phyloP scores from a whole-genome alignment of 2,113 vertebrate genomes.

The Semnornis frantzii region DNA sequence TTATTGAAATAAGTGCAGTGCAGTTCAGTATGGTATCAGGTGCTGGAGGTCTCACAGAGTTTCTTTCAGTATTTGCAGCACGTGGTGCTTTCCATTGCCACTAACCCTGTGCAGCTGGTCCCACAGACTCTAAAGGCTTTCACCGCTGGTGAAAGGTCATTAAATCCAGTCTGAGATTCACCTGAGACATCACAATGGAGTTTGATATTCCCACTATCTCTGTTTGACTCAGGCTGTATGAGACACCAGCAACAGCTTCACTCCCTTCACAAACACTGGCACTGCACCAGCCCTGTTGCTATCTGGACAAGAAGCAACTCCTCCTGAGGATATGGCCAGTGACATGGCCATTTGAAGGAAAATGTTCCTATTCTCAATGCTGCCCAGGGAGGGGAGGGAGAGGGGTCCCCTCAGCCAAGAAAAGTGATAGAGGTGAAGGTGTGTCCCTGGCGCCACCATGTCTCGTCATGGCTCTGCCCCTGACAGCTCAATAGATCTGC shows the following conservation, averaged over 20 bases:
- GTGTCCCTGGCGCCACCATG: slow-evolving; percentile 2
- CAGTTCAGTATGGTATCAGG: not conserved
- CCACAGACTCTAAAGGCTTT: not conserved
- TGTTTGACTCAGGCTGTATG: not conserved
- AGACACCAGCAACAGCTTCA: not conserved
- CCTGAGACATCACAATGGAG: not conserved
- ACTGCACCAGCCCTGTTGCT: not conserved
- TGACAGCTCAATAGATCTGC: slow-evolving; percentile 69
- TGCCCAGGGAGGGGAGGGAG: not conserved
- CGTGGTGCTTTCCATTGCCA: not conserved
- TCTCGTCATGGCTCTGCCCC: slow-evolving; percentile 52
- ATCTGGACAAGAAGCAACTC: not conserved
- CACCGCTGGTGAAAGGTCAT: fast-evolving
- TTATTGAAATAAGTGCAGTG: not conserved
- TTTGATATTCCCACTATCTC: not conserved
- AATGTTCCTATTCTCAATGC: not conserved
- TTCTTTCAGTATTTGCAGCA: not conserved
- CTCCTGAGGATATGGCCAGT: not conserved
- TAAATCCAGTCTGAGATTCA: not conserved
- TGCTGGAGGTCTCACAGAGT: not conserved
- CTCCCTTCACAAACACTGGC: fast-evolving
- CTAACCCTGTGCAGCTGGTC: not conserved
- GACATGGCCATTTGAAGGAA: not conserved
- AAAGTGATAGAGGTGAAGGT: not conserved
- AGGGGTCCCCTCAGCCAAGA: not conserved